Conservation (phyloP, 1,140 invertebrate genomes). For the Linepithema humile region DNA sequence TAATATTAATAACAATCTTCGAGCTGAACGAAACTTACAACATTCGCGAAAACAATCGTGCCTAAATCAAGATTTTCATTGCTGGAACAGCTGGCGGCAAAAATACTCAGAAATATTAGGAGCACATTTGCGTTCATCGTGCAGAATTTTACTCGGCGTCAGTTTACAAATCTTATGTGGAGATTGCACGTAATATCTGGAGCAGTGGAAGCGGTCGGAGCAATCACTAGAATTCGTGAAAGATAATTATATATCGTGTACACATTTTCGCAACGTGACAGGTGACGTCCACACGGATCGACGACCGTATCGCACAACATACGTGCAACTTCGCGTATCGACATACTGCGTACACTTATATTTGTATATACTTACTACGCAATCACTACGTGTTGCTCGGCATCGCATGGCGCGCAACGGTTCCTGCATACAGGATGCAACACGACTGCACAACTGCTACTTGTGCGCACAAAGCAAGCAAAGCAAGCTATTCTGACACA, state of each 20-base stretch:
- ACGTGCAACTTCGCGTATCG: no score
- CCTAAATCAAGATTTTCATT: slow-evolving; percentile 65
- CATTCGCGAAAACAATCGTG: slow-evolving; percentile 75
- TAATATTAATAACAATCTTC: slow-evolving; percentile 1
- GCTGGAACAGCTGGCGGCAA: slow-evolving; percentile 29
- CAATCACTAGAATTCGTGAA: not conserved
- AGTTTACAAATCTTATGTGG: not conserved
- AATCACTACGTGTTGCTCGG: no score
- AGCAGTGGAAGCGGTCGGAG: not conserved
- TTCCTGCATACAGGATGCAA: no score
- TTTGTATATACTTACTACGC: no score
- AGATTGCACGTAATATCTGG: slow-evolving; percentile 3
- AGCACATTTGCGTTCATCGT: slow-evolving; percentile 3
- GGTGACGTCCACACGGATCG: no score
- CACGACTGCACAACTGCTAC: no score
- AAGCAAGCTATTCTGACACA: no score
- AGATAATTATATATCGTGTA: not conserved
- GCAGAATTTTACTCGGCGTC: not conserved
- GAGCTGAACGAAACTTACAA: slow-evolving; percentile 69
- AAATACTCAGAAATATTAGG: not conserved
- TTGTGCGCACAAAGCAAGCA: no score
- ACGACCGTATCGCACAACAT: no score
- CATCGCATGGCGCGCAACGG: no score
- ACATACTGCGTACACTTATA: not conserved
- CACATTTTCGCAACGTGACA: not conserved